Evolutionary conservation across 2,113 vertebrate species (phyloP).

Genomic region (Tonatia bakeri): DNA sequence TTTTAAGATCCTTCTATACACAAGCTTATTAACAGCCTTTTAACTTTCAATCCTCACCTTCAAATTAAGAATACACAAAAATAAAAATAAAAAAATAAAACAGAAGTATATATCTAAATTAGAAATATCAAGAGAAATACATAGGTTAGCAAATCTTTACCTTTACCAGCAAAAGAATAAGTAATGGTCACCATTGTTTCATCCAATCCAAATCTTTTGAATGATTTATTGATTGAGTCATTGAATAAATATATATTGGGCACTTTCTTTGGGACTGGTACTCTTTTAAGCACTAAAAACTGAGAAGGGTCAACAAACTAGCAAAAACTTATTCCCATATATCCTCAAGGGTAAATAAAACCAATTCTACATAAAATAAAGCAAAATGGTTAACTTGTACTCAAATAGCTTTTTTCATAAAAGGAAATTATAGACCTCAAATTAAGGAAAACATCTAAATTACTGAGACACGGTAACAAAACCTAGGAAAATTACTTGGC

Average conservation of each 20-base stretch:
- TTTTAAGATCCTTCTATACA: neutral
- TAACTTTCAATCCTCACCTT: neutral
- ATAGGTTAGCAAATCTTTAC: neutral
- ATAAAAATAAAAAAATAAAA: neutral
- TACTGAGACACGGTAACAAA: neutral
- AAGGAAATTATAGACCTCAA: neutral
- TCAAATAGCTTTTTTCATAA: neutral
- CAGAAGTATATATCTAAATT: neutral
- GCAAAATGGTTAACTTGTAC: neutral
- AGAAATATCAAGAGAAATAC: neutral
- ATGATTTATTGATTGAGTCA: neutral
- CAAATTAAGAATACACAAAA: neutral
- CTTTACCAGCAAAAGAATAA: neutral
- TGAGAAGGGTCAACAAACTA: neutral
- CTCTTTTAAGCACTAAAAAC: neutral
- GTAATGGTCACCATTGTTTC: neutral
- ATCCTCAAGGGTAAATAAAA: neutral
- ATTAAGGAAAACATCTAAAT: neutral
- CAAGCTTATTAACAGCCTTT: neutral
- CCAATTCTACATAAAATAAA: neutral
- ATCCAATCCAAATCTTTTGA: neutral
- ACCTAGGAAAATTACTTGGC: no score
- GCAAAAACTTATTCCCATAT: neutral
- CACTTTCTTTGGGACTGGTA: neutral
- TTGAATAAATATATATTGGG: neutral